Evolutionary conservation across 2,888 invertebrate species (phyloP), one percentile per base, ranked within the genome.

Genomic region (Nineta flava): DNA sequence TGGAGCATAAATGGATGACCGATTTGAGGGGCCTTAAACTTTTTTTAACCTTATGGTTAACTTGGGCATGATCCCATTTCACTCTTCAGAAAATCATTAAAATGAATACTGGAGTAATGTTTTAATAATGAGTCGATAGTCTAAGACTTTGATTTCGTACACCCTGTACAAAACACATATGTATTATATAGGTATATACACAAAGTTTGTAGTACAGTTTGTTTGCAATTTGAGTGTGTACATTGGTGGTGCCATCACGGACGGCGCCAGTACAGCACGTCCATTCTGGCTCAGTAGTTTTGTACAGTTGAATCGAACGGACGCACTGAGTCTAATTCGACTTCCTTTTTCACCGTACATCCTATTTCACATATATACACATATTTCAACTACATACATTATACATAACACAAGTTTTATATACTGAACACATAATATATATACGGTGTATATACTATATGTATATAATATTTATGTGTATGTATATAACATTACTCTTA

Each of bases 231-330:
- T 35, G 19, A 19, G 19, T 19, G 5, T 26, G 26, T 26, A 38
- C n/a, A 13, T 38, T 38, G 7, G 38, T 43, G 17, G 43, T 26
- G 46, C 34, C 16, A 26, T 13, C 34, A 19, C 6, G 15, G 34
- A 47, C 35, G 53, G 50, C 53, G 53, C 53, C 50, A 48, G 26
- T 31, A 38, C 15, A 38, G 38, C 19, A 50, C 48, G 51, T 41
- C 21, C 26, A 41, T 51, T 51, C 49, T 53, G 43, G 41, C 46
- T 52, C 53, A 49, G 53, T 53, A 50, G 53, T 50, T 50, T 52
- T 52, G 32, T 48, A 42, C 42, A 35, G 26, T 26, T 26, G 34
- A 41, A 48, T 44, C 42, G 15, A 35, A 17, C 47, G 50, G 50
- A 47, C 50, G 53, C 43, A 49, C 49, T 32, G 49, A 49, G 38